Evolutionary conservation across 2,113 vertebrate species (phyloP), one percentile per base, ranked within the genome.

Genomic region (Sceloporus tristichus): DNA sequence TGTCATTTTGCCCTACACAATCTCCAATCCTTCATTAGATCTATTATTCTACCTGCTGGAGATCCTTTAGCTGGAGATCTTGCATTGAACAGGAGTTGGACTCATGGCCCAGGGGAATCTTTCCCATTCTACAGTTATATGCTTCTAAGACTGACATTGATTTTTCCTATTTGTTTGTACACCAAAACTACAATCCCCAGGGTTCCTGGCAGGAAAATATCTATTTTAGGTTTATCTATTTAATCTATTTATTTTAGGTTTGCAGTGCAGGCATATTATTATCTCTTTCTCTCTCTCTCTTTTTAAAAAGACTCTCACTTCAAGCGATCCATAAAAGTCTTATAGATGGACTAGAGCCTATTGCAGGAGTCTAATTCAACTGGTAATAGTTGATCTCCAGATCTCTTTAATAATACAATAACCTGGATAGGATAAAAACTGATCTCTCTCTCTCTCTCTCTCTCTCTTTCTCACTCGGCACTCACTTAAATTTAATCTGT

Each of bases 401-500:
- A 78, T 88, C 80, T 59, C 73, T 83, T 83, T 83, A 88, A 83
- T 83, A 88, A 88, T 88, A 83, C 38, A 88, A 73, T 42, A 83
- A 76, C 73, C 66, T 80, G 18, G 59, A 40, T 42, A 70, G 73
- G 74, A 83, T 77, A 88, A 83, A 88, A 88, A 77, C 42, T 25
- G 87, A 88, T 70, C 80, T 83, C 73, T 56, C 80, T 65, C 53
- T 27, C 59, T 59, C 79, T 65, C 25, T 65, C 62, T 77, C 75
- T 68, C 29, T 73, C 70, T 73, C 29, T n/a, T 1, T 84, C 83
- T 84, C 83, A 62, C 78, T 74, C 54, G 38, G 77, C 48, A 42
- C 86, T 94, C 90, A 85, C 88, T 92, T 91, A 91, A 92, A 93
- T 96, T 95, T 94, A 96, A 95, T 95, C 91, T 90, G 93, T 90